Evolutionary conservation across 1,140 invertebrate genomes (phyloP), one percentile per base, ranked within the genome.

Genomic region (Drosophila saltans): DNA sequence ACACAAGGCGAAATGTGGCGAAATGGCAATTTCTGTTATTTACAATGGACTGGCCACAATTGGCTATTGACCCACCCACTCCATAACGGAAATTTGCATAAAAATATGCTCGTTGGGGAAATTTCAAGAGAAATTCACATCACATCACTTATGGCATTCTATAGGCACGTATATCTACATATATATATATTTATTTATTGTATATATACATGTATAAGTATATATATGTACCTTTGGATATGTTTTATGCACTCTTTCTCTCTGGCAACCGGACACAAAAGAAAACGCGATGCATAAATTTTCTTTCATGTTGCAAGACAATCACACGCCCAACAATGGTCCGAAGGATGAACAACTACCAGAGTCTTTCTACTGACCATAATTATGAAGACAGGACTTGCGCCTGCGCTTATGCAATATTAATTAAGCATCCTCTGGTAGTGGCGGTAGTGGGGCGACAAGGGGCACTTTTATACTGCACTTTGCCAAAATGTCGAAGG

Each of bases 371-470:
- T 21, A 24, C 30, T 41, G 57, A 10, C 52, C 66, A 75, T 86
- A 85, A 84, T 84, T 84, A 85, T 76, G 77, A 61, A 41, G 68
- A 65, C 80, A 73, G 55, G 9, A 33, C 65, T 41, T 69, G 72
- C 76, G 72, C 72, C 76, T 86, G 83, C 83, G 72, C 80, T 88
- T 70, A 80, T 88, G 76, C 79, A 88, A 88, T 88, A 86, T 88
- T 86, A 86, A 86, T 86, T 88, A 86, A 86, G 83, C 80, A 70
- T 69, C 66, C 63, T 73, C 80, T 72, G 45, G 21, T 69, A 60
- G 65, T 58, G 65, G 2, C 0, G 8, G 21, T 11, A 9, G 7
- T 48, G 21, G 45, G 45, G 21, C n/a, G 10, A 2, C 2, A 24
- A 1, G 8, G 2, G 24, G 24, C 21, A 24, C 6, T 36, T 36